phyloP scores from a whole-genome alignment of 1,140 invertebrate species.

The Diachasma alloeum region DNA sequence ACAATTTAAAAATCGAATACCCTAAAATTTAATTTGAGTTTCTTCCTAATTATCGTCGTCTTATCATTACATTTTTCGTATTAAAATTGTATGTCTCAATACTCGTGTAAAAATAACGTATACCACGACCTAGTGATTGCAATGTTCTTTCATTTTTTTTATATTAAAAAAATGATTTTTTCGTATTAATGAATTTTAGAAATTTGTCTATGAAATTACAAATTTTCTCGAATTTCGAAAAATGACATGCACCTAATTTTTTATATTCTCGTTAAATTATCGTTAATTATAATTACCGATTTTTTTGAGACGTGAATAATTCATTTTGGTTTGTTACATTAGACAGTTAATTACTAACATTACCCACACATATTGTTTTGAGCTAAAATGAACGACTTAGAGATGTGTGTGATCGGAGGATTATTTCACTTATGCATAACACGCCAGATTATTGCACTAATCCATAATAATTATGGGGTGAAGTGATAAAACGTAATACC shows the following conservation, averaged over 20 bases:
- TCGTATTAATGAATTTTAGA: constrained; percentile 39
- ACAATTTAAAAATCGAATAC: background rate
- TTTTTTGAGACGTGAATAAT: constrained; percentile 1
- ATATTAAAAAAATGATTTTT: background rate
- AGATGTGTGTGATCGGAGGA: background rate
- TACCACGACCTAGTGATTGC: background rate
- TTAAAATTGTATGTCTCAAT: background rate
- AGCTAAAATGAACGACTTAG: constrained; percentile 25
- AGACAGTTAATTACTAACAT: constrained; percentile 5
- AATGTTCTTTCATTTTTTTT: background rate
- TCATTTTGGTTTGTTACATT: background rate
- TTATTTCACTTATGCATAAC: background rate
- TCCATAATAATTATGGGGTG: background rate
- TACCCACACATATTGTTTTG: constrained; percentile 3
- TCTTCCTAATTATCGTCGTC: background rate
- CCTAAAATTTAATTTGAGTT: constrained; percentile 9
- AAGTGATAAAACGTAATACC: background rate
- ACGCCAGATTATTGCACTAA: constrained; percentile 28
- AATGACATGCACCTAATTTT: constrained; percentile 10
- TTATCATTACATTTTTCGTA: background rate
- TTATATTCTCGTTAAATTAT: constrained; percentile 3
- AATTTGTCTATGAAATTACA: constrained; percentile 51
- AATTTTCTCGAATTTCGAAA: constrained; percentile 30
- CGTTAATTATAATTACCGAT: background rate
- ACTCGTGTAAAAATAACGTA: constrained; percentile 14